phyloP scores from a whole-genome alignment of 2,797 vertebrate genomes.

The Pantherophis vulpinus region DNA sequence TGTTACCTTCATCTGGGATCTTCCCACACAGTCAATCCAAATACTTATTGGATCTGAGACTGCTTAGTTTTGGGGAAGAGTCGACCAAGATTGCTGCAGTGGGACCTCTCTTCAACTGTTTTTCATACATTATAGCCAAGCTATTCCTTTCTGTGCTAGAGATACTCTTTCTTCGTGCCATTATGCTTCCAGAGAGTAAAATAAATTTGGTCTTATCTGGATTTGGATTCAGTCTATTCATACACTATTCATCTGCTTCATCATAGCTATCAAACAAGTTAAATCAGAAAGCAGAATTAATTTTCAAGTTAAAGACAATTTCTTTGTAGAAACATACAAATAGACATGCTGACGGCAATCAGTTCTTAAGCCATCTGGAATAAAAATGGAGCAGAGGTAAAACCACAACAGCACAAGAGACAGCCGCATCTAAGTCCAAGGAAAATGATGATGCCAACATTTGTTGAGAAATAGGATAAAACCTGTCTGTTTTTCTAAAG shows the following conservation, averaged over 20 bases:
- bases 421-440: background rate
- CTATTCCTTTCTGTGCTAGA: background rate
- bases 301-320: background rate
- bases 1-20: background rate
- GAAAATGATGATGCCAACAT: background rate
- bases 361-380: background rate
- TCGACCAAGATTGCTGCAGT: background rate
- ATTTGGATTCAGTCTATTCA: background rate
- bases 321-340: background rate
- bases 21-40: background rate
- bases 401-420: background rate
- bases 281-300: too few relatives aligned
- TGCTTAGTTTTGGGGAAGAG: background rate
- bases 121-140: background rate
- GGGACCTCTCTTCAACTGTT: background rate
- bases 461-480: background rate
- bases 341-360: background rate
- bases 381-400: background rate
- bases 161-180: background rate
- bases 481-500: background rate
- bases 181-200: background rate
- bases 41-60: background rate
- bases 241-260: background rate
- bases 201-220: background rate
- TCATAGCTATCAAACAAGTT: background rate